phyloP scores from a whole-genome alignment of 2,797 vertebrate genomes.

The Muscicapa comitata region DNA sequence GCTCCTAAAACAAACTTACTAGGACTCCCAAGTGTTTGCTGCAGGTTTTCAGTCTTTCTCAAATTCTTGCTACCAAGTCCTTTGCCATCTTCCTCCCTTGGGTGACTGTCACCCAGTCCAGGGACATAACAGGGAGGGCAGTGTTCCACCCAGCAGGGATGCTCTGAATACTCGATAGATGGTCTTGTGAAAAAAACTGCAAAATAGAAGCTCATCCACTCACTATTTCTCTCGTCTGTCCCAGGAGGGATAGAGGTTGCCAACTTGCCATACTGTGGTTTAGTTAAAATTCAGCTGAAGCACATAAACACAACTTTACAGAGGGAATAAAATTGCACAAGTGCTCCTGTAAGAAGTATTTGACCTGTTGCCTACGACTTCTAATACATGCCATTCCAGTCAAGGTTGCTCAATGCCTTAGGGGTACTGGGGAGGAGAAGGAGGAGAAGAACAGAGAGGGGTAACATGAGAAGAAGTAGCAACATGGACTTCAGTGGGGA shows the following conservation, averaged over 20 bases:
- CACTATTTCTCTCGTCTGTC: accelerated
- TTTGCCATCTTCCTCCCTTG: background rate
- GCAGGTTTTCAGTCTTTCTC: background rate
- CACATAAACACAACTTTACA: background rate
- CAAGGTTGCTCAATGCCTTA: background rate
- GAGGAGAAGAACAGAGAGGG: background rate
- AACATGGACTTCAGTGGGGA: background rate
- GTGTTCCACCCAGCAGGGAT: background rate
- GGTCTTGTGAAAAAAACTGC: background rate
- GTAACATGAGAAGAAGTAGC: background rate
- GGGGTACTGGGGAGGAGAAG: background rate
- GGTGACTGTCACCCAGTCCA: accelerated
- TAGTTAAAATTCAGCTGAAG: conserved; percentile 18
- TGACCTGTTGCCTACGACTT: background rate
- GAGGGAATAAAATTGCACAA: background rate
- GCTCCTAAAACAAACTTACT: background rate
- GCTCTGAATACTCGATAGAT: accelerated
- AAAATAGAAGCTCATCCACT: background rate
- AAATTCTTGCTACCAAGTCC: background rate
- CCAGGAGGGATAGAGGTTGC: background rate
- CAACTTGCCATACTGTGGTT: background rate
- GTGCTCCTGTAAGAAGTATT: background rate
- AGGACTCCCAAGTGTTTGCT: background rate
- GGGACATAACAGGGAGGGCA: background rate
- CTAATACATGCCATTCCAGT: background rate